Conservation (phyloP, 2,888 invertebrate genomes). For the Xestobium rufovillosum region DNA sequence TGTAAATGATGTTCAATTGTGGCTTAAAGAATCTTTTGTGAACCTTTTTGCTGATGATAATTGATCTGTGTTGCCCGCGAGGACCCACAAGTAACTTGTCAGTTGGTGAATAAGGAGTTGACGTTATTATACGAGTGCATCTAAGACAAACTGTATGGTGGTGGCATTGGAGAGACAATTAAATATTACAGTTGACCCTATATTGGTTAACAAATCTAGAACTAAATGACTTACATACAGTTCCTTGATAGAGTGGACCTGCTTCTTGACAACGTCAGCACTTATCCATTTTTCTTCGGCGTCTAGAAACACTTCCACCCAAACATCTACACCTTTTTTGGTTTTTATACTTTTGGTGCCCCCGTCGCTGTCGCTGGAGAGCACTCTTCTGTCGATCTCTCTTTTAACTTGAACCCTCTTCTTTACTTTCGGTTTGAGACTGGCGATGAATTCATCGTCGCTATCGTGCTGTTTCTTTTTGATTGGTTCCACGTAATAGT, state of each 20-base stretch:
- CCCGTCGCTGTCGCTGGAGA: constrained; percentile 55
- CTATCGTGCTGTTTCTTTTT: constrained; percentile 33
- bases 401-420: constrained; percentile 15
- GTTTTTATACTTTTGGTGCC: constrained; percentile 25
- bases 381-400: constrained; percentile 39
- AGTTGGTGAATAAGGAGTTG: too few relatives aligned
- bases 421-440: constrained; percentile 36
- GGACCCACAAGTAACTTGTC: too few relatives aligned
- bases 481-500: constrained; percentile 45
- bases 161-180: too few relatives aligned
- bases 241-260: constrained; percentile 67
- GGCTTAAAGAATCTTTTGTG: too few relatives aligned
- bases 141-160: too few relatives aligned
- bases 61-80: too few relatives aligned
- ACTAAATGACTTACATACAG: constrained; percentile 62
- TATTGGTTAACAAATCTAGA: too few relatives aligned
- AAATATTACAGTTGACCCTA: too few relatives aligned
- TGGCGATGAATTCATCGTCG: constrained; percentile 33
- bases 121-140: too few relatives aligned
- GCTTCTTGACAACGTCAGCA: constrained; percentile 68
- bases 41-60: too few relatives aligned
- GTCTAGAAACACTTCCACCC: constrained; percentile 83
- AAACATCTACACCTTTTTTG: constrained; percentile 56
- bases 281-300: constrained; percentile 82
- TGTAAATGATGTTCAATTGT: too few relatives aligned